Evolutionary conservation across 2,113 vertebrate genomes (phyloP).

Genomic region (Calonectris borealis): DNA sequence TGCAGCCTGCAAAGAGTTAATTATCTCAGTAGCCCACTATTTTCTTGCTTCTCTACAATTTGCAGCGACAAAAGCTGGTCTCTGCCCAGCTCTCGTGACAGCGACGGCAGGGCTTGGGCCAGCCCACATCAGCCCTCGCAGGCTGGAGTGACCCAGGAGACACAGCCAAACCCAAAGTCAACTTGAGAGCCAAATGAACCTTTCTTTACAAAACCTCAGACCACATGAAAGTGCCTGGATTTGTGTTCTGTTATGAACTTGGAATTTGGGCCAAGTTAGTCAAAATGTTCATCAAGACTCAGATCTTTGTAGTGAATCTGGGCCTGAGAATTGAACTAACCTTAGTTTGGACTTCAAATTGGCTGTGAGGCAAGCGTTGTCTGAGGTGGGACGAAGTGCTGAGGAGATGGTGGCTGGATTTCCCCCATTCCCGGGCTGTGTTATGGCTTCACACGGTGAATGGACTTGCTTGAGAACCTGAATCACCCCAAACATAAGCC

Average conservation of each 20-base stretch:
- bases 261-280: conserved; percentile 14
- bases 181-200: neutral
- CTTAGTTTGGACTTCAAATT: neutral
- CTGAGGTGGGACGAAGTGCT: neutral
- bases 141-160: conserved; percentile 17
- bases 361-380: rapidly evolving
- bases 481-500: neutral
- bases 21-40: rapidly evolving
- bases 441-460: rapidly evolving
- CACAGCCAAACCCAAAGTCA: conserved; percentile 36
- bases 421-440: rapidly evolving
- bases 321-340: neutral
- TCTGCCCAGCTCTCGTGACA: neutral
- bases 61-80: neutral
- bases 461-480: neutral
- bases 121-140: neutral
- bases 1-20: neutral
- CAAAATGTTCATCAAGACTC: conserved; percentile 16
- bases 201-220: conserved; percentile 64
- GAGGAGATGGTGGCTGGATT: neutral
- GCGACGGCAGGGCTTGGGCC: neutral
- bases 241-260: neutral
- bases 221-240: conserved; percentile 33
- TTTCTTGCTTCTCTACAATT: neutral
- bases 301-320: neutral